Percentiles rank a stretch among this genome's conserved stretches.
These are phyloP conservation scores for Clunio marinus DNA, from an alignment of 2,888 invertebrate genomes.

Conservation along the genomic window DNA sequence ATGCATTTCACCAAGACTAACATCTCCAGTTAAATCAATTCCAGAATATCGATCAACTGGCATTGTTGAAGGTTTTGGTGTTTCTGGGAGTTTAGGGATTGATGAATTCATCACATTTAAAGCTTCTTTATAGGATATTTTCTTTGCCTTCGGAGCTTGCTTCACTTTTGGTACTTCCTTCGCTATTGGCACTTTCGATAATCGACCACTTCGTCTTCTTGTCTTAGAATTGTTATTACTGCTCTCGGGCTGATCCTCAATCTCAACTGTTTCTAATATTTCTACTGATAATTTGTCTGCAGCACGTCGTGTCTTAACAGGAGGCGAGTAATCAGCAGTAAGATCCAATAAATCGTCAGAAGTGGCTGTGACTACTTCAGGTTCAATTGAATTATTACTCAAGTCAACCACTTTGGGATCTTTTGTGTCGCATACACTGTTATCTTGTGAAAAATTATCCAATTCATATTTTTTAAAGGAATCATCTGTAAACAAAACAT, in stretches of 20 bases:
- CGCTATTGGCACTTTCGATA: background rate
- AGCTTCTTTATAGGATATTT: background rate
- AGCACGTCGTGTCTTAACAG: background rate
- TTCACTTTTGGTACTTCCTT: background rate
- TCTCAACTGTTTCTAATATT: background rate
- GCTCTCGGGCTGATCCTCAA: background rate
- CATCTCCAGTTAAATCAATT: constrained; percentile 28
- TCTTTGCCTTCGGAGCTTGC: background rate
- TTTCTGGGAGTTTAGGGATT: background rate
- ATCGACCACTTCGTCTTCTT: background rate
- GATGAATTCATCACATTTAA: background rate
- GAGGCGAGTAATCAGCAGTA: no score
- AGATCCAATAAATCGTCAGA: background rate
- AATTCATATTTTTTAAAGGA: no score
- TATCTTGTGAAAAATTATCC: no score
- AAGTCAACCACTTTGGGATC: no score
- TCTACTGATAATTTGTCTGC: background rate
- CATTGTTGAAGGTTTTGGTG: background rate
- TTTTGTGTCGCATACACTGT: no score
- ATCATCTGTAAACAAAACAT: background rate
- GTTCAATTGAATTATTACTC: no score
- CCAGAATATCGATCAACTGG: background rate
- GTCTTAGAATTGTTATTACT: background rate
- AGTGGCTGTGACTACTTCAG: background rate
- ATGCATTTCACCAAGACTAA: background rate